Evolutionary conservation across 2,113 vertebrate species (phyloP).

Genomic region (Heloderma charlesbogerti): DNA sequence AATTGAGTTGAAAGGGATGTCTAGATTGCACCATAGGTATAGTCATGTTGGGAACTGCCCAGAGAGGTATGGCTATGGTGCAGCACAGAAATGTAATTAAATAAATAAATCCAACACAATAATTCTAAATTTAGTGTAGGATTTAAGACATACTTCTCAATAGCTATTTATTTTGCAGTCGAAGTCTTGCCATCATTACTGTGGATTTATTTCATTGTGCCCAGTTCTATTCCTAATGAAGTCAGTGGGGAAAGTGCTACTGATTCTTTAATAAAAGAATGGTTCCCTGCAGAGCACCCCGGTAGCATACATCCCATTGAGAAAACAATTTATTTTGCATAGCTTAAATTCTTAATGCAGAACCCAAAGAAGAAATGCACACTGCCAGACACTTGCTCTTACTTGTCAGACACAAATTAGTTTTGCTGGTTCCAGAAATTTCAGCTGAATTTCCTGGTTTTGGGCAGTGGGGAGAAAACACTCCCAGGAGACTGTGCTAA

Average conservation of each 20-base stretch:
- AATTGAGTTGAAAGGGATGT: background rate
- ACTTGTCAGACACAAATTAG: background rate
- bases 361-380: background rate
- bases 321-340: background rate
- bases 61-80: too few species aligned
- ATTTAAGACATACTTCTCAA: background rate
- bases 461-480: background rate
- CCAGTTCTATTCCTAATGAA: background rate
- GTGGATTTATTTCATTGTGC: background rate
- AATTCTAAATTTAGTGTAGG: background rate
- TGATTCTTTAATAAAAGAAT: background rate
- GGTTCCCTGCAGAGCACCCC: background rate
- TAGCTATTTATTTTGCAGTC: background rate
- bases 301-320: background rate
- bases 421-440: background rate
- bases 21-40: background rate
- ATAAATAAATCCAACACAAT: background rate
- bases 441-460: background rate
- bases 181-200: background rate
- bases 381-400: background rate
- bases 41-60: too few species aligned
- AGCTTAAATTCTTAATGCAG: background rate
- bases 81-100: too few species aligned
- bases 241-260: background rate
- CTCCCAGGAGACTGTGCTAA: background rate